phyloP scores from a whole-genome alignment of 2,888 invertebrate genomes.

The Anaspis maculata region DNA sequence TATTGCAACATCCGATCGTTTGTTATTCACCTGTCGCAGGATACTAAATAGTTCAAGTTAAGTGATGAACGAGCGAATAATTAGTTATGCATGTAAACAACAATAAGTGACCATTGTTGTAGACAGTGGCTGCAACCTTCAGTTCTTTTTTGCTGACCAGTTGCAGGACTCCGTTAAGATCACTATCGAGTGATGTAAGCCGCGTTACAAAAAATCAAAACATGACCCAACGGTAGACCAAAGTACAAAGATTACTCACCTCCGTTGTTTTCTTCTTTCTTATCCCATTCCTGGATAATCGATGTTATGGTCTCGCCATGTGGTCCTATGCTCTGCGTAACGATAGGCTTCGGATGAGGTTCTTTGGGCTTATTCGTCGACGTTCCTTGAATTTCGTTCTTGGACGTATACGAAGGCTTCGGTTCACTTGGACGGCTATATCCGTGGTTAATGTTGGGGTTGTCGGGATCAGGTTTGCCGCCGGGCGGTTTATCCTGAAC shows the following conservation, averaged over 20 bases:
- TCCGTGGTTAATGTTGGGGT: neutral
- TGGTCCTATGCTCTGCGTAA: constrained; percentile 30
- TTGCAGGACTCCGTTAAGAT: constrained; percentile 16
- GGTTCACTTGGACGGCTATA: neutral
- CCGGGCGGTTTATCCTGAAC: constrained; percentile 2
- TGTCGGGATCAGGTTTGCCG: constrained; percentile 1
- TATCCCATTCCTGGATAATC: no score
- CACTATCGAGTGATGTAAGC: constrained; percentile 23
- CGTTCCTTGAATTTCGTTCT: constrained; percentile 3
- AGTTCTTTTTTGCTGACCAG: no score
- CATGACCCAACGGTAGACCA: neutral
- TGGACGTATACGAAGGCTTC: neutral
- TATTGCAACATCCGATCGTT: no score
- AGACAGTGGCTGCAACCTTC: constrained; percentile 18
- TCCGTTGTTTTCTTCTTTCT: constrained; percentile 21
- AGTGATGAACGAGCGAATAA: constrained; percentile 16
- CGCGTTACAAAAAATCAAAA: neutral
- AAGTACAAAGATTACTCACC: constrained; percentile 26
- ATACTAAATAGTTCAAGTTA: constrained; percentile 3
- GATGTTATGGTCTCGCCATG: constrained; percentile 37
- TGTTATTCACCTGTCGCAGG: no score
- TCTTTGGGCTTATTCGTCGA: constrained; percentile 5
- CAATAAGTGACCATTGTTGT: constrained; percentile 27
- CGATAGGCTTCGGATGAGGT: constrained; percentile 21
- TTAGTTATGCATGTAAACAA: constrained; percentile 29